These are phyloP conservation scores for Myanophis thanlyinensis DNA, from an alignment of 2,113 vertebrate species.

Conservation along the genomic window DNA sequence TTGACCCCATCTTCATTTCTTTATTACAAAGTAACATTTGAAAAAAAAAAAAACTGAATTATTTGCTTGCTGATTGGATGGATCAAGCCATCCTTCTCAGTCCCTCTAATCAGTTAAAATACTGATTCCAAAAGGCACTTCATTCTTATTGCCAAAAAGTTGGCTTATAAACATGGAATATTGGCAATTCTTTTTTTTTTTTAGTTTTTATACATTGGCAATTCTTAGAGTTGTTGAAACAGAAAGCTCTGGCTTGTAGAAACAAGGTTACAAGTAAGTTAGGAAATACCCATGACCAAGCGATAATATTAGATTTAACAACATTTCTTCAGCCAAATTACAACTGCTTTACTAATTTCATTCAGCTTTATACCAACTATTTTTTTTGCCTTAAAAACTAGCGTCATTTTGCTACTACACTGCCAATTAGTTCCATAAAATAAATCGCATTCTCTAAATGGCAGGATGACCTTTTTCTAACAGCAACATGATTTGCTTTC, in stretches of 20 bases:
- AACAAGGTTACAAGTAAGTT: constrained; percentile 38
- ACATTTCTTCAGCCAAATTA: constrained; percentile 47
- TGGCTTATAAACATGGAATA: constrained; percentile 47
- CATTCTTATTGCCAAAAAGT: constrained; percentile 67
- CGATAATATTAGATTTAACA: constrained; percentile 48
- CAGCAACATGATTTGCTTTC: background rate
- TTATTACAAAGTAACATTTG: background rate
- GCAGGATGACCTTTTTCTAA: background rate
- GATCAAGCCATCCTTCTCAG: constrained; percentile 12
- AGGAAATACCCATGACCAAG: constrained; percentile 23
- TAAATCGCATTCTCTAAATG: background rate
- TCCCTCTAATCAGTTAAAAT: constrained; percentile 45
- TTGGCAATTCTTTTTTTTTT: no score
- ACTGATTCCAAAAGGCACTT: constrained; percentile 46
- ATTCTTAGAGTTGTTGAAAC: constrained; percentile 46
- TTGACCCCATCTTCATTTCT: background rate
- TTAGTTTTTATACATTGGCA: no score
- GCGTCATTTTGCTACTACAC: background rate
- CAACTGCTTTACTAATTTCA: constrained; percentile 26
- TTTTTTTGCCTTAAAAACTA: background rate
- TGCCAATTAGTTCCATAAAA: background rate
- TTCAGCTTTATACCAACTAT: background rate
- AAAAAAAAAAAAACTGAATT: constrained; percentile 24
- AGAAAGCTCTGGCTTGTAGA: constrained; percentile 48
- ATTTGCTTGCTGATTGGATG: constrained; percentile 29